Evolutionary conservation across 2,797 vertebrate genomes (phyloP), one percentile per base, ranked within the genome.

Genomic region (Mastacembelus armatus): DNA sequence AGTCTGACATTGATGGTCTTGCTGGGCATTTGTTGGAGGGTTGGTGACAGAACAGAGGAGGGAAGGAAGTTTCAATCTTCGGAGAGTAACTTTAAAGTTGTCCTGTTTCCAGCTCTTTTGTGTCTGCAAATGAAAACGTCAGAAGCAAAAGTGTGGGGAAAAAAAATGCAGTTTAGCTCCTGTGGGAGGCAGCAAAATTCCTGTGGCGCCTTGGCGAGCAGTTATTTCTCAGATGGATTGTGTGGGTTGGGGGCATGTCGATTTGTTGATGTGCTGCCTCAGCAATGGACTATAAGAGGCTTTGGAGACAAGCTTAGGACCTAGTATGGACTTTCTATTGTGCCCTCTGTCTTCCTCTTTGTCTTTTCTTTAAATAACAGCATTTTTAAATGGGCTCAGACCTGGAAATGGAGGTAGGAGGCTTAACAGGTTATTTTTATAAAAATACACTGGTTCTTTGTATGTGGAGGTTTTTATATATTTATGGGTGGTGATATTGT

Each of bases 231-330:
- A 55, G 11, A 62, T 77, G 70, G 74, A 80, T 81, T 68, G 72
- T 47, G 32, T 48, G 12, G 22, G 21, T 24, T 9, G 38, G 44
- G 19, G 10, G 18, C 7, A 42, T 40, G 30, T 43, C 60, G 51
- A 42, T 50, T 58, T 63, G 30, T 50, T 30, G 58, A 73, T 64
- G 66, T 73, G 71, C 76, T 78, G 60, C 69, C 58, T 86, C 77
- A 83, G 80, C 55, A 2, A 65, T 64, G 30, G 64, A 12, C 36
- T 80, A 77, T 87, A 88, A 88, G 88, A 84, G 63, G 88, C 85
- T 89, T 90, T 81, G 42, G 49, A 73, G 63, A 79, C 26, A 7
- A 24, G 40, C 36, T 81, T 57, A 73, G 36, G 40, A 30, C 15
- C 5, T 9, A 14, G 42, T 50, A 55, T 66, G 40, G 36, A 52